Evolutionary conservation across 2,797 vertebrate species (phyloP).

Genomic region (Pitangus sulphuratus): DNA sequence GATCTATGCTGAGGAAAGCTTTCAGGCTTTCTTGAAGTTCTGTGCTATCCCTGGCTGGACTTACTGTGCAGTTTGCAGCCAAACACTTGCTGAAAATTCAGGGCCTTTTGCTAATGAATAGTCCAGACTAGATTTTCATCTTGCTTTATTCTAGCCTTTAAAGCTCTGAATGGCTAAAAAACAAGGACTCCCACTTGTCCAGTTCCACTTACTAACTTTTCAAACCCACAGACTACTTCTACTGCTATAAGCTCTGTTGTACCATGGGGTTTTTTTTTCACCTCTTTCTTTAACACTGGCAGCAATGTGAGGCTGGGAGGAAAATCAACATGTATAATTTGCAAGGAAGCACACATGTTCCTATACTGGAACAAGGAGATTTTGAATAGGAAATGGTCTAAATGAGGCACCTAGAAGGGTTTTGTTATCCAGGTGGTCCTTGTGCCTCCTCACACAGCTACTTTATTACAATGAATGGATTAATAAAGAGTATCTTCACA

Average conservation of each 20-base stretch:
- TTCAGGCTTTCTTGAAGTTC: not conserved
- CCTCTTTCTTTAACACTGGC: not conserved
- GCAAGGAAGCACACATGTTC: not conserved
- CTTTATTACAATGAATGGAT: not conserved
- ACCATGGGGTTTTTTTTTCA: not conserved
- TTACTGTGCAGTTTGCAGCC: not conserved
- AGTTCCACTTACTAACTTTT: not conserved
- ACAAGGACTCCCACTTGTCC: not conserved
- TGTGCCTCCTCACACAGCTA: not conserved
- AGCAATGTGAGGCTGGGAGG: not conserved
- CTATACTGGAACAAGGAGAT: not conserved
- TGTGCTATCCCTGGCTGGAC: not conserved
- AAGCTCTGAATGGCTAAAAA: not conserved
- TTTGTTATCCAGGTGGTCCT: not conserved
- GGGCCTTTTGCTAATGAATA: not conserved
- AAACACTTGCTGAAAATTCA: not conserved
- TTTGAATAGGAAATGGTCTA: not conserved
- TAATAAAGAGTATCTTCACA: not conserved
- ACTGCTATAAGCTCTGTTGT: not conserved
- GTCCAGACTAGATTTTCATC: not conserved
- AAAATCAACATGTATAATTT: not conserved
- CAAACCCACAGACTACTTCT: not conserved
- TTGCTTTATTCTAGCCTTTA: not conserved
- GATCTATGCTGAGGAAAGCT: not conserved
- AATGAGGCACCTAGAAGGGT: not conserved